Evolutionary conservation across 2,113 vertebrate species (phyloP).

Genomic region (Erythrocercus mccallii): DNA sequence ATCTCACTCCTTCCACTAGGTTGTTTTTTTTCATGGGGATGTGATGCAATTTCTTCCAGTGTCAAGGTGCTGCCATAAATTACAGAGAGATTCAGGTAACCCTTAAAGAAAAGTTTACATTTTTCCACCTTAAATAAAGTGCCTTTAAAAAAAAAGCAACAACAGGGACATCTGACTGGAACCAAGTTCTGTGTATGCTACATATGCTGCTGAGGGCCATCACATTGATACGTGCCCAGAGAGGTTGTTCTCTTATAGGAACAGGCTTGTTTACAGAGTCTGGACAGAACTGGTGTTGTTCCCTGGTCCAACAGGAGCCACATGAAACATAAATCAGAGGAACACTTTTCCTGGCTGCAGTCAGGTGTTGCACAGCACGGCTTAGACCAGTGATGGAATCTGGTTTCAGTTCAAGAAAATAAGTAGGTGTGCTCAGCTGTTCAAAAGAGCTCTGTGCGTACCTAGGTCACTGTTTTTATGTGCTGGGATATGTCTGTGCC

Average conservation of each 20-base stretch:
- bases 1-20: conserved; percentile 50
- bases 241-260: background rate
- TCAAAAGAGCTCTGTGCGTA: background rate
- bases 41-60: conserved; percentile 65
- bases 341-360: background rate
- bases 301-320: background rate
- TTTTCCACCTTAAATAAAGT: background rate
- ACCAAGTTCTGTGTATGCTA: background rate
- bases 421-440: background rate
- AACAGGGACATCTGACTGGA: background rate
- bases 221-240: background rate
- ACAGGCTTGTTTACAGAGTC: rapidly evolving
- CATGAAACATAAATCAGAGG: background rate
- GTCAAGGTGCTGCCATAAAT: conserved; percentile 58
- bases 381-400: background rate
- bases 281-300: background rate
- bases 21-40: conserved; percentile 46
- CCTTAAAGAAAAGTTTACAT: background rate
- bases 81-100: conserved; percentile 47
- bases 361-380: rapidly evolving
- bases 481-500: background rate
- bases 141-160: background rate
- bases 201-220: background rate
- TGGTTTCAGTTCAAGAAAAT: background rate
- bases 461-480: background rate